phyloP scores from a whole-genome alignment of 2,797 vertebrate genomes.

The Cyprinella venusta region DNA sequence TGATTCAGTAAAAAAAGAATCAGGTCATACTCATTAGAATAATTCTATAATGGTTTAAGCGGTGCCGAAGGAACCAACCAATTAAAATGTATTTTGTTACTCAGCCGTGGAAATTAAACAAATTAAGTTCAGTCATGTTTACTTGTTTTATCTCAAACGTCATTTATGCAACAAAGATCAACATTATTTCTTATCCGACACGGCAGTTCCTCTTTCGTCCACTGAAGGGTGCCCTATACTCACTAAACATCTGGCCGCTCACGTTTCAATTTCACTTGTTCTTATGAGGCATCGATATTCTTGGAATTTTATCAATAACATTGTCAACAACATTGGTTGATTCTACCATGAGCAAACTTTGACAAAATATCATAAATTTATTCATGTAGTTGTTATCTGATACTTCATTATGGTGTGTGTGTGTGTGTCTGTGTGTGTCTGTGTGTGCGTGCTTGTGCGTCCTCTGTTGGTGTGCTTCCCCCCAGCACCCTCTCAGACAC shows the following conservation, averaged over 20 bases:
- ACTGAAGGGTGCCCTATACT: constrained; percentile 11
- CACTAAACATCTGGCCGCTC: not conserved
- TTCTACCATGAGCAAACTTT: constrained; percentile 1
- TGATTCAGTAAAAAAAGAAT: not conserved
- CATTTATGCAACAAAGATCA: not conserved
- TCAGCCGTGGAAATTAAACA: not conserved
- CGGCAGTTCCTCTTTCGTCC: not conserved
- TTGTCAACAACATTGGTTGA: not conserved
- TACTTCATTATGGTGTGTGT: not conserved
- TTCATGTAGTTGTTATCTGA: not conserved
- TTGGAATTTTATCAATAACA: not conserved
- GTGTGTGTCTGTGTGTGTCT: not conserved
- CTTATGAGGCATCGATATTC: not conserved
- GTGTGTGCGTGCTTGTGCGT: not conserved
- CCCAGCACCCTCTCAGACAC: constrained; percentile 39
- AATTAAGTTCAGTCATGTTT: not conserved
- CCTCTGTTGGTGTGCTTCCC: constrained; percentile 15
- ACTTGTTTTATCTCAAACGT: not conserved
- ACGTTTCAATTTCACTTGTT: not conserved
- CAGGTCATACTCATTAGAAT: not conserved
- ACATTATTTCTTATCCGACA: not conserved
- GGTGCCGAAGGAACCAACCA: not conserved
- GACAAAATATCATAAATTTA: not conserved
- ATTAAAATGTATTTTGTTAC: not conserved
- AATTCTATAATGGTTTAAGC: not conserved